A percentile compares a stretch with the other conserved stretches of the same genome.
Conservation (phyloP, 2,888 invertebrate genomes). For the Microctonus aethiopoides region DNA sequence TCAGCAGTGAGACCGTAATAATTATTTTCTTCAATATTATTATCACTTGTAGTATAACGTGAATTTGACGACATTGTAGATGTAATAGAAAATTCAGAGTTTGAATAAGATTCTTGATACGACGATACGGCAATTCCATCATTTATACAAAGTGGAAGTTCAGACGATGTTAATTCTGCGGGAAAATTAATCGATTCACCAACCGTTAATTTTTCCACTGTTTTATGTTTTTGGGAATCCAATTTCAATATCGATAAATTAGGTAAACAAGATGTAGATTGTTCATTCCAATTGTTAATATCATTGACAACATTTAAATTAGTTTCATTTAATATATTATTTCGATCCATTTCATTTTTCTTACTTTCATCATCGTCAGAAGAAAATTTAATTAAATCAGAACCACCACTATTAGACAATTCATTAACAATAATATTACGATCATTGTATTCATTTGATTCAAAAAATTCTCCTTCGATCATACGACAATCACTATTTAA, state of each 20-base stretch:
- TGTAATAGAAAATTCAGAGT: background rate
- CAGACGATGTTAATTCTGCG: constrained; percentile 35
- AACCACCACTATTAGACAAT: too few relatives aligned
- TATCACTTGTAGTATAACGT: background rate
- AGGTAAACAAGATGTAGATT: constrained; percentile 20
- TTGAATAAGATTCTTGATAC: background rate
- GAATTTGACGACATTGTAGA: background rate
- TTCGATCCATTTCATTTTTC: constrained; percentile 36
- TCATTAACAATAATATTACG: background rate
- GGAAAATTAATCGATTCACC: constrained; percentile 19
- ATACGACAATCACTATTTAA: constrained; percentile 20
- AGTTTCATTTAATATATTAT: constrained; percentile 42
- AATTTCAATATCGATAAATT: constrained; percentile 19
- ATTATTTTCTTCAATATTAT: background rate
- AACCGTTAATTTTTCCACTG: constrained; percentile 46
- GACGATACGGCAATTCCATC: background rate
- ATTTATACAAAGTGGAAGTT: constrained; percentile 40
- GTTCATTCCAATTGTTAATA: background rate
- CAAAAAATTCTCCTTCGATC: constrained; percentile 30
- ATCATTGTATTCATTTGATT: constrained; percentile 17
- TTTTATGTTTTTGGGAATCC: constrained; percentile 40
- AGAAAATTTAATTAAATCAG: too few relatives aligned
- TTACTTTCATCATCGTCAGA: too few relatives aligned
- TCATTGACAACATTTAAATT: background rate
- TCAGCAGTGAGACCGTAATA: too few relatives aligned